A percentile compares a stretch with the other conserved stretches of the same genome.
Conservation (phyloP, 2,113 vertebrate genomes). For the Morone chrysops region DNA sequence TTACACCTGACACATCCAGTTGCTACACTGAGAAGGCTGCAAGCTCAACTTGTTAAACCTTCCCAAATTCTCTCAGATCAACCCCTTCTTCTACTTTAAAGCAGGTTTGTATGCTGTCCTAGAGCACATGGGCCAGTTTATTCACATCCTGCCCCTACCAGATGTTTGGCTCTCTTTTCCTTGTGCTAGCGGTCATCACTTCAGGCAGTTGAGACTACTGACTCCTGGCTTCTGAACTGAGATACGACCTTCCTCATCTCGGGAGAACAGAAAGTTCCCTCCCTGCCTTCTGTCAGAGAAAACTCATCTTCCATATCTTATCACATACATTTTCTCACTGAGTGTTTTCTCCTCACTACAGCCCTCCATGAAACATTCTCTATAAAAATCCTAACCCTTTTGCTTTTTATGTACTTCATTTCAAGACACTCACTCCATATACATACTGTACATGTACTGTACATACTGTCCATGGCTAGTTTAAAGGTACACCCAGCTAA, state of each 20-base stretch:
- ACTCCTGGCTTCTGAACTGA: background rate
- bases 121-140: background rate
- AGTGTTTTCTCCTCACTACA: background rate
- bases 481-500: too few species aligned
- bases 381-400: too few species aligned
- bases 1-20: background rate
- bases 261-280: background rate
- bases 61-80: background rate
- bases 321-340: background rate
- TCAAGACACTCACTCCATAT: background rate
- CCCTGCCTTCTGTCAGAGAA: slow-evolving; percentile 12
- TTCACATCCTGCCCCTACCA: background rate
- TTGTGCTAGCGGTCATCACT: slow-evolving; percentile 4
- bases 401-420: background rate
- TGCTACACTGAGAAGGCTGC: background rate
- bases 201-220: background rate
- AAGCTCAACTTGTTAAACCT: background rate
- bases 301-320: background rate
- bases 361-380: too few species aligned
- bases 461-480: too few species aligned
- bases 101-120: background rate
- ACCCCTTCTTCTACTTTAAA: background rate
- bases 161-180: slow-evolving; percentile 12
- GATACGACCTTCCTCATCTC: background rate
- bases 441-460: background rate